These are phyloP conservation scores for Sebastes vulpes DNA, from an alignment of 2,797 vertebrate species.

Conservation along the genomic window DNA sequence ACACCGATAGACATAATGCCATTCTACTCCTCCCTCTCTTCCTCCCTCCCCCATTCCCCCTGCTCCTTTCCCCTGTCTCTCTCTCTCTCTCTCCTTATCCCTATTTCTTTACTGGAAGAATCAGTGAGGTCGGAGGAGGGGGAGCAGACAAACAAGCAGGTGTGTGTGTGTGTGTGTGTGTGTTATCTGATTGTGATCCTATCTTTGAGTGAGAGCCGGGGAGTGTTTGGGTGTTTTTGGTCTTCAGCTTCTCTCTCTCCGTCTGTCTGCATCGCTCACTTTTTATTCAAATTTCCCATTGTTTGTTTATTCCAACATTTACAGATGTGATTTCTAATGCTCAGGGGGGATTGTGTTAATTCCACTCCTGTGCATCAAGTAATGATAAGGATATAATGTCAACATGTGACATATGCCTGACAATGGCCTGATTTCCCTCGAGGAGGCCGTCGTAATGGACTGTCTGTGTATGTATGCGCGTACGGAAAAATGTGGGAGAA, in stretches of 20 bases:
- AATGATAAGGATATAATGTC: conserved; percentile 69
- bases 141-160: conserved; percentile 44
- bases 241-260: conserved; percentile 7
- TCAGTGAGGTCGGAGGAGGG: conserved; percentile 44
- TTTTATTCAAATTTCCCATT: conserved; percentile 39
- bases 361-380: conserved; percentile 54
- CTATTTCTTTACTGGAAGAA: conserved; percentile 64
- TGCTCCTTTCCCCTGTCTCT: not conserved
- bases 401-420: conserved; percentile 65
- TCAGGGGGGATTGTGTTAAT: conserved; percentile 55
- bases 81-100: conserved; percentile 39
- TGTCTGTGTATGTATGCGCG: conserved; percentile 10
- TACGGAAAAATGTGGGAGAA: conserved; percentile 13
- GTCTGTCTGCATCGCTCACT: not conserved
- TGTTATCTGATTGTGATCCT: conserved; percentile 66
- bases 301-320: conserved; percentile 58
- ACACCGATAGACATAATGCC: conserved; percentile 87
- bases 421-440: conserved; percentile 61
- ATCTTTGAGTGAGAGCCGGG: conserved; percentile 43
- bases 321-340: conserved; percentile 25
- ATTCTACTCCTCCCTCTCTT: conserved; percentile 62
- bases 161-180: conserved; percentile 26
- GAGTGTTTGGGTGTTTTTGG: conserved; percentile 49
- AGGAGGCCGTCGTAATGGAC: conserved; percentile 31
- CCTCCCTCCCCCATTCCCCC: not conserved